phyloP scores from a whole-genome alignment of 2,888 invertebrate species.

The Amblyteles armatorius region DNA sequence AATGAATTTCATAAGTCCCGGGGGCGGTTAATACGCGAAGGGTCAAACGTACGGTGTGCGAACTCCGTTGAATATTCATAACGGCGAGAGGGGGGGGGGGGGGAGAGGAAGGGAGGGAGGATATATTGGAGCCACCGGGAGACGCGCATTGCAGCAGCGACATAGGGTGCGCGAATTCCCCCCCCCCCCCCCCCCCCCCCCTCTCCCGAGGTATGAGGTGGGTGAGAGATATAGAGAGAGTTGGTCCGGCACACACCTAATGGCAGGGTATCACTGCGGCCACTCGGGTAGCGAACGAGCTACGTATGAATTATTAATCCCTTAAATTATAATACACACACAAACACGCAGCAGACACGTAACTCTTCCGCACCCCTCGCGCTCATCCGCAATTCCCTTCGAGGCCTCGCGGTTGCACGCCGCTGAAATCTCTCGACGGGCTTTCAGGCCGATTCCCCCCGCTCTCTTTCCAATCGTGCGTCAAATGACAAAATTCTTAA shows the following conservation, averaged over 20 bases:
- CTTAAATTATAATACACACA: conserved; percentile 72
- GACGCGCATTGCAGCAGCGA: conserved; percentile 33
- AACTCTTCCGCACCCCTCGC: conserved; percentile 43
- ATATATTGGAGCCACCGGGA: conserved; percentile 55
- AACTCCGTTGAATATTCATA: conserved; percentile 81
- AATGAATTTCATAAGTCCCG: conserved; percentile 70
- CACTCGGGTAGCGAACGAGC: conserved; percentile 62
- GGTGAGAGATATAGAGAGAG: conserved; percentile 5
- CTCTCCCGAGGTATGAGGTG: conserved; percentile 33
- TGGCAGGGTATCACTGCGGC: conserved; percentile 70
- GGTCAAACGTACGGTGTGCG: conserved; percentile 76
- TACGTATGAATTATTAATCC: conserved; percentile 80
- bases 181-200: neutral
- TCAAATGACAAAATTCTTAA: conserved; percentile 76
- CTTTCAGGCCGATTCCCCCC: conserved; percentile 10
- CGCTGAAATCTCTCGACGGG: conserved; percentile 35
- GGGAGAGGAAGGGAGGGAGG: conserved; percentile 17
- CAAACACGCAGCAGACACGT: conserved; percentile 56
- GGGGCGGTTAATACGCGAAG: conserved; percentile 67
- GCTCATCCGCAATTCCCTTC: conserved; percentile 19
- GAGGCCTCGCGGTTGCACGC: conserved; percentile 39
- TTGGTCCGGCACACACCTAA: conserved; percentile 57
- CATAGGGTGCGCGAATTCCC: neutral
- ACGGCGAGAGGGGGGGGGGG: conserved; percentile 48
- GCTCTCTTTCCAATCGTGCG: conserved; percentile 26